Conservation (phyloP, 2,888 invertebrate species). For the Scaeva pyrastri region DNA sequence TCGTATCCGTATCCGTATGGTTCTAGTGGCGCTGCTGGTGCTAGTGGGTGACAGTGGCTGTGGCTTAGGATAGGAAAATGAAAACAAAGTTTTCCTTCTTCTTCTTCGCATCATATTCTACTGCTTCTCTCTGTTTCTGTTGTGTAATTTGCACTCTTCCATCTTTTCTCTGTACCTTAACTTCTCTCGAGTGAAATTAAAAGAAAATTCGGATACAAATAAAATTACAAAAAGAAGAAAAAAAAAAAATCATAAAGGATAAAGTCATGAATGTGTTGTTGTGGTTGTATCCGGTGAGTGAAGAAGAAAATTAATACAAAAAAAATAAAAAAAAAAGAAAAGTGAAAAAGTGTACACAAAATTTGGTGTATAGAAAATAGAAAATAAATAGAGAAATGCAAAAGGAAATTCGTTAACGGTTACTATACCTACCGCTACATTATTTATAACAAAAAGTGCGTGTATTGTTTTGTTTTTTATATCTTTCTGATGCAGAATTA, state of each 20-base stretch:
- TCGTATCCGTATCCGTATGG: background rate
- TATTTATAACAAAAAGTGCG: background rate
- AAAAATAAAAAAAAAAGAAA: slow-evolving; percentile 6
- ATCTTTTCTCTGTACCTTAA: slow-evolving; percentile 30
- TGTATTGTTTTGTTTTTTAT: slow-evolving; percentile 4
- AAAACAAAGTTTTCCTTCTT: slow-evolving; percentile 23
- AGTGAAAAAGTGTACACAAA: slow-evolving; percentile 65
- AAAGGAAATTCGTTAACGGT: slow-evolving; percentile 36
- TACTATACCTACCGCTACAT: background rate
- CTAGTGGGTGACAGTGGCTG: background rate
- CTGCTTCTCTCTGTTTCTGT: slow-evolving; percentile 12
- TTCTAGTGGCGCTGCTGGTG: background rate
- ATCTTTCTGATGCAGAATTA: slow-evolving; percentile 40
- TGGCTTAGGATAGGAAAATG: slow-evolving; percentile 13
- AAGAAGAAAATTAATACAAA: slow-evolving; percentile 9
- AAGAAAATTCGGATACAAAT: slow-evolving; percentile 30
- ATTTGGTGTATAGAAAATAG: slow-evolving; percentile 62
- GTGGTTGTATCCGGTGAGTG: slow-evolving; percentile 13
- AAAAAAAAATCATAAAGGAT: slow-evolving; percentile 16
- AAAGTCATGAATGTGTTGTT: slow-evolving; percentile 35
- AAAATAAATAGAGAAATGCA: slow-evolving; percentile 65
- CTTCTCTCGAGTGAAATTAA: slow-evolving; percentile 61
- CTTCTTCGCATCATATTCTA: slow-evolving; percentile 3
- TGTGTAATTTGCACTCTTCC: slow-evolving; percentile 55
- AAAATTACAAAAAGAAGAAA: background rate